phyloP scores from a whole-genome alignment of 2,797 vertebrate species.

The Cyclura pinguis region DNA sequence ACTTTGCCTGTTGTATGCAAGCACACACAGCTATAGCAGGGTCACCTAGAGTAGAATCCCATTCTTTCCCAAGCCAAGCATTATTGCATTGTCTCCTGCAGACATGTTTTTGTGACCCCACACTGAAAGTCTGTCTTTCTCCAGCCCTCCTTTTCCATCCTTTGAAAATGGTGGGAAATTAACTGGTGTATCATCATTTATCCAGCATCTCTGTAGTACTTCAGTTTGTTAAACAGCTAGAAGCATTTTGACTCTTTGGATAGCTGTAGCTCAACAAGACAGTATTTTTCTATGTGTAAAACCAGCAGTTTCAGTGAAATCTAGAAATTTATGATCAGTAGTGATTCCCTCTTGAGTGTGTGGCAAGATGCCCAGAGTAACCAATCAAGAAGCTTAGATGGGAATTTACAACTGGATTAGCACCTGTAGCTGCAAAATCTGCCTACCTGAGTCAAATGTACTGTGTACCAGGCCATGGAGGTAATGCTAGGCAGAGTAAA shows the following conservation, averaged over 20 bases:
- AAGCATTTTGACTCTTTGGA: background rate
- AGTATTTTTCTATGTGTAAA: background rate
- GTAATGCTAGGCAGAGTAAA: background rate
- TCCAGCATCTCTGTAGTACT: background rate
- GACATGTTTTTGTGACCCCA: too few species aligned
- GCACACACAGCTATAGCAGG: too few species aligned
- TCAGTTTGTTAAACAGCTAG: background rate
- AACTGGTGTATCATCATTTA: background rate
- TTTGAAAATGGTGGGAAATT: too few species aligned
- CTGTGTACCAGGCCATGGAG: background rate
- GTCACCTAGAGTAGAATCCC: too few species aligned
- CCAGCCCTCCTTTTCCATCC: too few species aligned
- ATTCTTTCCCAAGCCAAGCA: too few species aligned
- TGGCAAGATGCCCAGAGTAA: slow-evolving; percentile 19
- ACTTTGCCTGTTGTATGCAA: too few species aligned
- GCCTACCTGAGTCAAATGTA: background rate
- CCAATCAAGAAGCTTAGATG: slow-evolving; percentile 8
- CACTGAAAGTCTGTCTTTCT: too few species aligned
- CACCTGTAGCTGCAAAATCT: background rate
- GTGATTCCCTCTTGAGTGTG: background rate
- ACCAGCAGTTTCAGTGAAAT: background rate
- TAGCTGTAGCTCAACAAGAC: background rate
- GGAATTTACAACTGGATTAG: background rate
- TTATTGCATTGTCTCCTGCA: too few species aligned
- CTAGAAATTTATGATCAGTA: slow-evolving; percentile 2